phyloP scores from a whole-genome alignment of 2,113 vertebrate genomes.

The Erpornis zantholeuca region DNA sequence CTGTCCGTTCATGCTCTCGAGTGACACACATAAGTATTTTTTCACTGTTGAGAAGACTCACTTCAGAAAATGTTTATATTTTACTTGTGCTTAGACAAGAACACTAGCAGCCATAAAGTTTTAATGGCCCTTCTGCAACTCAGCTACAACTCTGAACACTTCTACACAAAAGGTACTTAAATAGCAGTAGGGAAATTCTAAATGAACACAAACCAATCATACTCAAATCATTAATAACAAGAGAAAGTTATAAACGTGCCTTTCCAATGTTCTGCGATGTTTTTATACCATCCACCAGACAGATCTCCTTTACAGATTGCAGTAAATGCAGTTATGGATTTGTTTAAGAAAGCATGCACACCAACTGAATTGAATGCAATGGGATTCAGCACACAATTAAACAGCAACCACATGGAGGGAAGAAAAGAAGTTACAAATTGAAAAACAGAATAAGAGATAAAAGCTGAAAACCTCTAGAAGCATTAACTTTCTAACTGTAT shows the following conservation, averaged over 20 bases:
- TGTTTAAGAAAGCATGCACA: background rate
- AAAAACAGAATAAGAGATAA: background rate
- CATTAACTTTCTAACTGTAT: background rate
- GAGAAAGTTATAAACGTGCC: background rate
- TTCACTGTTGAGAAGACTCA: background rate
- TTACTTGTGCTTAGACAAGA: background rate
- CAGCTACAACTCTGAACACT: background rate
- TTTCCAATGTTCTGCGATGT: background rate
- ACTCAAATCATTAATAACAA: background rate
- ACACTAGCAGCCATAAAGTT: background rate
- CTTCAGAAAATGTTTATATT: background rate
- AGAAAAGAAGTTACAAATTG: background rate
- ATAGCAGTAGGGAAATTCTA: background rate
- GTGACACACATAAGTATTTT: background rate
- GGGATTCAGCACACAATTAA: background rate
- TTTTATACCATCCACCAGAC: background rate
- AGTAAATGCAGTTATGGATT: background rate
- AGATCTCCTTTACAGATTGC: background rate
- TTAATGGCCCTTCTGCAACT: background rate
- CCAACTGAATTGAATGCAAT: background rate
- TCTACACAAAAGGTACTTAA: background rate
- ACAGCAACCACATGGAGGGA: background rate
- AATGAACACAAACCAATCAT: background rate
- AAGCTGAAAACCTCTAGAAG: background rate
- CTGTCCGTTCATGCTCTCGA: too few relatives aligned